Evolutionary conservation across 2,888 invertebrate species (phyloP).

Genomic region (Drosophila neonasuta): DNA sequence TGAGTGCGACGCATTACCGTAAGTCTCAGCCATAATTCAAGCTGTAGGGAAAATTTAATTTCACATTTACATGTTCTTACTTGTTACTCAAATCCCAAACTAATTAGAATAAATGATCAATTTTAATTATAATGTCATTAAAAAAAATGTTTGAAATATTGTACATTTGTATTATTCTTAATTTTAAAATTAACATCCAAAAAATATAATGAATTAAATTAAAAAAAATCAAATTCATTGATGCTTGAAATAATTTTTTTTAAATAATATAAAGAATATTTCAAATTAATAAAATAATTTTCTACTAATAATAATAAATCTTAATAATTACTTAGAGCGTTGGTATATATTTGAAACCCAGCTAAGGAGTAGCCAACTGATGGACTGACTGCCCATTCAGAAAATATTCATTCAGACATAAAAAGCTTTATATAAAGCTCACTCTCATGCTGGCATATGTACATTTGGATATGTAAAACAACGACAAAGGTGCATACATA

Average conservation of each 20-base stretch:
- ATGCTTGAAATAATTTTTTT: no score
- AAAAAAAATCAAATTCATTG: no score
- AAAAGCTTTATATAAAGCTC: conserved; percentile 10
- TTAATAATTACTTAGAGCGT: no score
- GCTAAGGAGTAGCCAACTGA: background rate
- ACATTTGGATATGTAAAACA: background rate
- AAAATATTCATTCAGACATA: conserved; percentile 13
- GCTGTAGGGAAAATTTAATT: conserved; percentile 22
- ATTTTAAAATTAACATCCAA: no score
- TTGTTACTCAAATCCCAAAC: background rate
- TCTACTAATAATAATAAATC: no score
- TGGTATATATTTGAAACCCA: background rate
- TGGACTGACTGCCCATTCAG: conserved; percentile 6
- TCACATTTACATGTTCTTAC: conserved; percentile 11
- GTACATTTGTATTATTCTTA: no score
- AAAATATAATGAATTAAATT: no score
- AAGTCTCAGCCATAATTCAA: conserved; percentile 22
- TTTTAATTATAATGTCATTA: background rate
- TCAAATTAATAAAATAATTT: no score
- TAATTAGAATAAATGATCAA: background rate
- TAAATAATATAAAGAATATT: no score
- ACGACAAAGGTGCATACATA: background rate
- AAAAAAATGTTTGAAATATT: background rate
- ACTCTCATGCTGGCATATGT: conserved; percentile 2
- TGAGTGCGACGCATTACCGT: conserved; percentile 25